A percentile compares a stretch with the other conserved stretches of the same genome.
Conservation (phyloP, 1,140 invertebrate species). For the Calliopsis andreniformis region DNA sequence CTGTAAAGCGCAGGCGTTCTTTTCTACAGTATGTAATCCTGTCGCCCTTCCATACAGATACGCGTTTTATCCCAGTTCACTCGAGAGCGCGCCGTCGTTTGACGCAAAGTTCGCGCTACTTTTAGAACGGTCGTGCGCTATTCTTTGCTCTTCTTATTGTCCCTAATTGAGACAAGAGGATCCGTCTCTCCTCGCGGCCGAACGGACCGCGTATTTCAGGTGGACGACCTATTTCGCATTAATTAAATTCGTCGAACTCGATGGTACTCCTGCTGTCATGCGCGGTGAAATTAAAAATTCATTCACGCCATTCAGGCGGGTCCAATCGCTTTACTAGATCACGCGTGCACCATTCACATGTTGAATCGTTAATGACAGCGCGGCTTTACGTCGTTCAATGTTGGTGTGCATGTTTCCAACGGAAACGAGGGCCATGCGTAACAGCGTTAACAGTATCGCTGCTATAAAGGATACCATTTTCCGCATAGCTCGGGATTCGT, state of each 20-base stretch:
- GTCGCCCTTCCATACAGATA: not conserved
- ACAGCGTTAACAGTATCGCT: conserved; percentile 30
- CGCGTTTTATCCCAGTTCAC: conserved; percentile 1
- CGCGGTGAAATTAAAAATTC: no score
- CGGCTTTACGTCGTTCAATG: not conserved
- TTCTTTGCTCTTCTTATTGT: conserved; percentile 32
- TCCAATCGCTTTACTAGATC: no score
- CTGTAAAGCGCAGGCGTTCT: no score
- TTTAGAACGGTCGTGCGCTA: conserved; percentile 32
- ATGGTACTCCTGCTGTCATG: no score
- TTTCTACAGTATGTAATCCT: no score
- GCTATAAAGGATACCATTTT: conserved; percentile 29
- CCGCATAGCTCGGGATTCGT: conserved; percentile 43
- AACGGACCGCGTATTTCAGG: not conserved
- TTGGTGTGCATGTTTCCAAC: not conserved
- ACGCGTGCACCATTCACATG: not conserved
- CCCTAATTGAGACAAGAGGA: conserved; percentile 12
- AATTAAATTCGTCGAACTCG: no score
- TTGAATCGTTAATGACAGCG: conserved; percentile 5
- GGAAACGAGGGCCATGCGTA: conserved; percentile 30
- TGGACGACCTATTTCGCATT: no score
- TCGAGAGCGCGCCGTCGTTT: conserved; percentile 14
- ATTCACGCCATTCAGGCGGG: no score
- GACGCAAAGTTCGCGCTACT: conserved; percentile 17
- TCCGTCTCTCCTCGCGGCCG: not conserved